Evolutionary conservation across 2,797 vertebrate species (phyloP).

Genomic region (Chromis chromis): DNA sequence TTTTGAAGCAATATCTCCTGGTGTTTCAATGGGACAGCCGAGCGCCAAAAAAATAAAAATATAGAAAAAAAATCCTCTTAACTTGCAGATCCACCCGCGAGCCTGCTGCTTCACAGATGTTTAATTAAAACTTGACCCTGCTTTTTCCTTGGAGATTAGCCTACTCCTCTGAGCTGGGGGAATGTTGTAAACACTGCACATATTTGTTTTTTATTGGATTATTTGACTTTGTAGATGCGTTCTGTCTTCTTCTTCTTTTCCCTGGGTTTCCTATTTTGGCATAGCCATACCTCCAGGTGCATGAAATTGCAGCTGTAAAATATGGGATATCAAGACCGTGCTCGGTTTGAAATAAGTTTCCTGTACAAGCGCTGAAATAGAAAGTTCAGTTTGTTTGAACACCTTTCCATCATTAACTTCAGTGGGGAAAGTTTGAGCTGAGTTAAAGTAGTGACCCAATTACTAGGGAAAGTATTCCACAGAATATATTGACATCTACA

Average conservation of each 20-base stretch:
- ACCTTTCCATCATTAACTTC: conserved; percentile 3
- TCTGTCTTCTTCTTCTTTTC: conserved; percentile 24
- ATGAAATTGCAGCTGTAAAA: background rate
- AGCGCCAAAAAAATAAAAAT: conserved; percentile 22
- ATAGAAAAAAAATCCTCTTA: conserved; percentile 55
- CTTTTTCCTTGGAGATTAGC: conserved; percentile 40
- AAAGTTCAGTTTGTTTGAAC: conserved; percentile 10
- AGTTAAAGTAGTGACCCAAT: background rate
- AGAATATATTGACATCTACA: conserved; percentile 3
- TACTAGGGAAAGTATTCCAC: conserved; percentile 1
- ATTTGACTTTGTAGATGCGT: conserved; percentile 42
- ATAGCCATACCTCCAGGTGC: background rate
- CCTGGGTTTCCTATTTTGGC: background rate
- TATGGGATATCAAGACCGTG: background rate
- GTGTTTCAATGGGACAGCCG: conserved; percentile 69
- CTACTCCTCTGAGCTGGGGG: conserved; percentile 2
- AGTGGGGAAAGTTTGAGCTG: background rate
- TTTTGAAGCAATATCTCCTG: conserved; percentile 71
- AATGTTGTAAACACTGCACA: conserved; percentile 47
- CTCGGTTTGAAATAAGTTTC: conserved; percentile 9
- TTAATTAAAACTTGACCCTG: conserved; percentile 74
- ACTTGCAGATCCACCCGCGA: conserved; percentile 59
- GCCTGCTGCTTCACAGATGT: conserved; percentile 68
- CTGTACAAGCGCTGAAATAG: background rate
- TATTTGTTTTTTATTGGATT: conserved; percentile 46